Evolutionary conservation across 64 coral and sea anemone species (phyloP).

Genomic region (Actinia tenebrosa): DNA sequence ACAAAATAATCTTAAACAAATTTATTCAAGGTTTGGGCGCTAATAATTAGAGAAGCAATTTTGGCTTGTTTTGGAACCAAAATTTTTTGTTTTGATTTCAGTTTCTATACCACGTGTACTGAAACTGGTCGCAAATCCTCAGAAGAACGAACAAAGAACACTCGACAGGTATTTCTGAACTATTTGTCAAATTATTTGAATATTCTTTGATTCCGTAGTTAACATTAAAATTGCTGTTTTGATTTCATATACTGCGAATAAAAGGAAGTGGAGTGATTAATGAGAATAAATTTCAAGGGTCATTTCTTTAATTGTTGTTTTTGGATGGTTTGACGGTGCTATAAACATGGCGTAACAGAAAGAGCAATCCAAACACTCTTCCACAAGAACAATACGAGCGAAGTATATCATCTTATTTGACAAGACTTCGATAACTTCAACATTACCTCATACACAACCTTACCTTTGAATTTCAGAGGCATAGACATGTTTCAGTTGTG

Average conservation of each 20-base stretch:
- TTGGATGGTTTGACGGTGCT: neutral
- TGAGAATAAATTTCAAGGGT: neutral
- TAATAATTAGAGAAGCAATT: neutral
- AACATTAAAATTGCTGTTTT: neutral
- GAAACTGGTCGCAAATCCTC: neutral
- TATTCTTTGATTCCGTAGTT: neutral
- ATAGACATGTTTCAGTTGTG: neutral
- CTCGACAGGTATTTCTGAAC: neutral
- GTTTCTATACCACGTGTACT: neutral
- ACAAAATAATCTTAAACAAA: neutral
- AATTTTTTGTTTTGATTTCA: neutral
- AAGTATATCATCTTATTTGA: neutral
- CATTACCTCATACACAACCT: neutral
- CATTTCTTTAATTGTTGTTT: neutral
- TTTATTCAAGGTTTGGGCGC: neutral
- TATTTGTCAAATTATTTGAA: neutral
- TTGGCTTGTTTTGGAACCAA: neutral
- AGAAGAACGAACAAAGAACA: neutral
- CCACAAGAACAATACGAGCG: neutral
- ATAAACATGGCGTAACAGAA: neutral
- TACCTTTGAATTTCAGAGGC: slow-evolving; percentile 10
- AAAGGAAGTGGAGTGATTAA: neutral
- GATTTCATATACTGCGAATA: neutral
- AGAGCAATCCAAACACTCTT: neutral
- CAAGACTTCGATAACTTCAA: neutral